These are phyloP conservation scores for Apteryx owenii DNA, from an alignment of 2,113 vertebrate genomes.

Conservation along the genomic window DNA sequence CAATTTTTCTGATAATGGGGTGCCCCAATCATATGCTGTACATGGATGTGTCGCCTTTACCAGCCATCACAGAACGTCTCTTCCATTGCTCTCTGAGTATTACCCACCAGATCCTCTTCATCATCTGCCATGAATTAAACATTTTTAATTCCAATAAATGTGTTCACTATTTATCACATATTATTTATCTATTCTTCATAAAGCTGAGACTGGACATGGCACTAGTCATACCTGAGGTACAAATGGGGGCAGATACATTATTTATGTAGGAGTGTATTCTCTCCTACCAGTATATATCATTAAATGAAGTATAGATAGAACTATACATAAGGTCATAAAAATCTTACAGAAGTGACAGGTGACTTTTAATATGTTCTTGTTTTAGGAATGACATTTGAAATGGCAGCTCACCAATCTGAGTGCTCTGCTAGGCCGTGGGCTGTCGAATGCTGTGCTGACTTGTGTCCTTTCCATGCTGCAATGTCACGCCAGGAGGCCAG, in stretches of 20 bases:
- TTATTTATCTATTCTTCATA: conserved; percentile 52
- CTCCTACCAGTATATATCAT: conserved; percentile 48
- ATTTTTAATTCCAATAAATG: neutral
- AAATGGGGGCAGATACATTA: conserved; percentile 39
- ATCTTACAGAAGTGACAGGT: conserved; percentile 59
- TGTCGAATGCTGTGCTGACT: neutral
- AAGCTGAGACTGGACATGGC: neutral
- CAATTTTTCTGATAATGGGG: fast-evolving
- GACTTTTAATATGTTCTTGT: conserved; percentile 34
- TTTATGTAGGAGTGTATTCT: conserved; percentile 58
- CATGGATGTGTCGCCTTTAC: fast-evolving
- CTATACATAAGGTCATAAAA: conserved; percentile 46
- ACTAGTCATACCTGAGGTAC: conserved; percentile 28
- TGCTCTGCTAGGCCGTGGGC: neutral
- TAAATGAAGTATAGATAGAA: conserved; percentile 45
- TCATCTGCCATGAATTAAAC: neutral
- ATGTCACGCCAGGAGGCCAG: neutral
- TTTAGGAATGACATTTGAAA: neutral
- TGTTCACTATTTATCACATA: conserved; percentile 15
- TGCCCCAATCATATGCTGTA: neutral
- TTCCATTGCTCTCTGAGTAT: neutral
- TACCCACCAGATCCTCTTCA: neutral
- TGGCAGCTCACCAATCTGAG: neutral
- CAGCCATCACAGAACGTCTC: neutral
- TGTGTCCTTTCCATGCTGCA: neutral